phyloP scores from a whole-genome alignment of 2,888 invertebrate species.

The Meiosimyza platycephala region DNA sequence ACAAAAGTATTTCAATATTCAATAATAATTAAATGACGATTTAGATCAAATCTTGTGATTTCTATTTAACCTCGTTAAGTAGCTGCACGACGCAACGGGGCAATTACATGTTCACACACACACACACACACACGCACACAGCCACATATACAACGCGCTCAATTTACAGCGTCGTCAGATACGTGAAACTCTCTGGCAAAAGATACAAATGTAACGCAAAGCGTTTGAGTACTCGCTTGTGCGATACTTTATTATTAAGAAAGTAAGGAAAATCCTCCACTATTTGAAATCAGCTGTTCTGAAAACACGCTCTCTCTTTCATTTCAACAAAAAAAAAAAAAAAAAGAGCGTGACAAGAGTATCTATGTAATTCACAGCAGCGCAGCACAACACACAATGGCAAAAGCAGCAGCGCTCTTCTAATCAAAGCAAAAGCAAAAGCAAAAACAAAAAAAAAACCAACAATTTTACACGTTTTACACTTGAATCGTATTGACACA shows the following conservation, averaged over 20 bases:
- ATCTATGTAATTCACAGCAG: background rate
- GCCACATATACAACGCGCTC: too few relatives aligned
- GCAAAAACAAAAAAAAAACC: constrained; percentile 2
- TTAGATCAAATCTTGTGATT: constrained; percentile 15
- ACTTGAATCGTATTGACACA: constrained; percentile 20
- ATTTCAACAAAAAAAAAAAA: background rate
- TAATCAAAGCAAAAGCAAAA: background rate
- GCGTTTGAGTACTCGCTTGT: too few relatives aligned
- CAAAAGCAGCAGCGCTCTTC: background rate
- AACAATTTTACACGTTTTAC: constrained; percentile 10
- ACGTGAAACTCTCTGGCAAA: too few relatives aligned
- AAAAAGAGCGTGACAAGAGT: background rate
- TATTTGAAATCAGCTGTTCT: constrained; percentile 16
- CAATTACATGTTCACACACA: too few relatives aligned
- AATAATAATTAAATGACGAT: constrained; percentile 7
- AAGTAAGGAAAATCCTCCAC: too few relatives aligned
- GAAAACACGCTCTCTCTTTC: background rate
- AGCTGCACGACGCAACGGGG: background rate
- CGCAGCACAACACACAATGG: background rate
- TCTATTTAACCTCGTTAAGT: constrained; percentile 17
- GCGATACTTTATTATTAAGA: background rate
- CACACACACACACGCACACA: too few relatives aligned
- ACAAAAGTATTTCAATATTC: background rate
- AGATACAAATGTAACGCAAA: too few relatives aligned
- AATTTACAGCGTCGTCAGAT: too few relatives aligned